Evolutionary conservation across 2,888 invertebrate species (phyloP), one percentile per base, ranked within the genome.

Genomic region (Pristionchus mayeri): DNA sequence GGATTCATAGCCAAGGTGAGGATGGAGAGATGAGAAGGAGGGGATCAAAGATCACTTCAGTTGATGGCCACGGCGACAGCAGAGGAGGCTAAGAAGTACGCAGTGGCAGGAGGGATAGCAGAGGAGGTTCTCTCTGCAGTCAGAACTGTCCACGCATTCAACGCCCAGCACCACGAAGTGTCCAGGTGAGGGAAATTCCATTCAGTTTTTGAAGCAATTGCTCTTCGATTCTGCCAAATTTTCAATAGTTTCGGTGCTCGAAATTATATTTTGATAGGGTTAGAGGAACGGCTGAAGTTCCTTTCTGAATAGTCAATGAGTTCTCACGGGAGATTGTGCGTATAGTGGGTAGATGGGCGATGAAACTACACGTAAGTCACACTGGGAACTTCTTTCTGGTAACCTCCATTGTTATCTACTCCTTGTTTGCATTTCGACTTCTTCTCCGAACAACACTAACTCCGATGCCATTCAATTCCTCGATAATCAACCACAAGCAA

Each of bases 51-150:
- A 71, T 71, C 71, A 44, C n/a, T 80, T 87, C 85, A 94, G 94
- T 85, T 94, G 81, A 93, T 94, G 84, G 92, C 94, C 0, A 91
- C 92, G 6, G 93, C 94, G 27, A 93, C 94, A 3, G 92, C 93
- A 4, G 88, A 93, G 85, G 94, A 94, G 85, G 94, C 92, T 21
- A 87, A 91, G 54, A 89, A 91, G 85, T 93, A 84, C 86, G 89
- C 90, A 16, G 75, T 85, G 27, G 91, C 91, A 24, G 91, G 91
- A 9, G 89, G 87, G 18, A 86, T 92, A 6, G 91, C 91, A 13
- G 91, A 91, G 86, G 91, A 91, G 83, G 90, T 90, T 52, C 85
- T 91, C n/a, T 84, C 87, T 37, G 87, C 85, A 67, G 87, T 91
- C 2, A 87, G 89, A 71, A 91, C 91, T 34, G 91, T 91, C 16